Evolutionary conservation across 2,797 vertebrate genomes (phyloP).

Genomic region (Pempheris klunzingeri): DNA sequence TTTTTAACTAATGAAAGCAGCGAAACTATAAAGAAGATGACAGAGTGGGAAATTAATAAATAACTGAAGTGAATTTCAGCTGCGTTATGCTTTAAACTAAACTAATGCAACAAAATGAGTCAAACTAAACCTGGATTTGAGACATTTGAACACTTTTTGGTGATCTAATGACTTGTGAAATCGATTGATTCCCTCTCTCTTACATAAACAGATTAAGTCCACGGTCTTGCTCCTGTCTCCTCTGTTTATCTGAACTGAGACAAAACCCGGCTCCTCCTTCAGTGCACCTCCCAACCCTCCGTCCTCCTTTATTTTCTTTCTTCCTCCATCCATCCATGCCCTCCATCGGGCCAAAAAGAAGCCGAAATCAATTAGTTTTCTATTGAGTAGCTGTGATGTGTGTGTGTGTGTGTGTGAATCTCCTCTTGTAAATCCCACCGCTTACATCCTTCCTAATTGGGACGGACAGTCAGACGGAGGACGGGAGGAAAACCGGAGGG

Average conservation of each 20-base stretch:
- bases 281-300: background rate
- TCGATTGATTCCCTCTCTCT: no score
- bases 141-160: background rate
- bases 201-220: conserved; percentile 10
- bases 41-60: background rate
- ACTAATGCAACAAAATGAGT: background rate
- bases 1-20: background rate
- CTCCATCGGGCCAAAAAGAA: conserved; percentile 16
- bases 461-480: conserved; percentile 41
- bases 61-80: background rate
- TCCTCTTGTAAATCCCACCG: conserved; percentile 47
- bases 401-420: conserved; percentile 12
- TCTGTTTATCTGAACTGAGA: conserved; percentile 5
- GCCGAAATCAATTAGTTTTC: conserved; percentile 52
- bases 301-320: background rate
- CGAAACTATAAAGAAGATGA: background rate
- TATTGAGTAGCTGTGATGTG: conserved; percentile 20
- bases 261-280: background rate
- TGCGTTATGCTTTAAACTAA: background rate
- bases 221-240: conserved; percentile 2
- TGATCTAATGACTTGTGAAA: background rate
- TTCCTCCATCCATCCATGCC: background rate
- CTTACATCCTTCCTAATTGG: conserved; percentile 54
- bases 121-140: background rate
- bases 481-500: conserved; percentile 20